These are phyloP conservation scores for Tuberolachnus salignus DNA, from an alignment of 2,888 invertebrate species.

Conservation along the genomic window DNA sequence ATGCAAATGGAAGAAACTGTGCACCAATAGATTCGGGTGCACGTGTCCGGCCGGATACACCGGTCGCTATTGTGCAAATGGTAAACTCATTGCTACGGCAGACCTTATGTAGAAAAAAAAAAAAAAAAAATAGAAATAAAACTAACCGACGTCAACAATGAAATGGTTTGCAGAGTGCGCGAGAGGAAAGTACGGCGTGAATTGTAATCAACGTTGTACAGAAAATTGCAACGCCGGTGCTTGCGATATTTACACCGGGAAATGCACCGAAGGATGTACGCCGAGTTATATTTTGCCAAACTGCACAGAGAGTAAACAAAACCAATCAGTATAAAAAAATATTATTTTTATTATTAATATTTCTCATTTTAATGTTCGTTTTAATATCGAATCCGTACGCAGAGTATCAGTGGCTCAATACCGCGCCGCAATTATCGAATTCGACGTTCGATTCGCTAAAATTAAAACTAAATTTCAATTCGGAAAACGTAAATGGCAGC, in stretches of 20 bases:
- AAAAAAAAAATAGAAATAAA: background rate
- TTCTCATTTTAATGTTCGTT: background rate
- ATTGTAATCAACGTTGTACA: slow-evolving; percentile 14
- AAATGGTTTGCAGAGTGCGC: background rate
- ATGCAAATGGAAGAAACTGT: background rate
- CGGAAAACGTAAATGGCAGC: background rate
- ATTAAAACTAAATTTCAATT: background rate
- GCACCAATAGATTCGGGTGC: slow-evolving; percentile 12
- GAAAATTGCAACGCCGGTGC: background rate
- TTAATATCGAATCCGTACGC: too few species aligned
- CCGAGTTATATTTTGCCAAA: background rate
- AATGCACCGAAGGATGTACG: background rate
- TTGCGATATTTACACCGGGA: slow-evolving; percentile 6
- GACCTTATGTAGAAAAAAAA: background rate
- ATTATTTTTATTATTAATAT: background rate
- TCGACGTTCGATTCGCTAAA: background rate
- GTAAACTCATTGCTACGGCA: background rate
- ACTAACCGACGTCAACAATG: too few species aligned
- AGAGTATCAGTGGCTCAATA: slow-evolving; percentile 24
- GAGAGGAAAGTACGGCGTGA: background rate
- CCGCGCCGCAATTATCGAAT: background rate
- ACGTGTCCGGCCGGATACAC: background rate
- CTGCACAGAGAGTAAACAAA: background rate
- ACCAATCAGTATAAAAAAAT: background rate
- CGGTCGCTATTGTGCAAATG: background rate